Conservation (phyloP, 2,113 vertebrate genomes). For the Lucifuga dentata region DNA sequence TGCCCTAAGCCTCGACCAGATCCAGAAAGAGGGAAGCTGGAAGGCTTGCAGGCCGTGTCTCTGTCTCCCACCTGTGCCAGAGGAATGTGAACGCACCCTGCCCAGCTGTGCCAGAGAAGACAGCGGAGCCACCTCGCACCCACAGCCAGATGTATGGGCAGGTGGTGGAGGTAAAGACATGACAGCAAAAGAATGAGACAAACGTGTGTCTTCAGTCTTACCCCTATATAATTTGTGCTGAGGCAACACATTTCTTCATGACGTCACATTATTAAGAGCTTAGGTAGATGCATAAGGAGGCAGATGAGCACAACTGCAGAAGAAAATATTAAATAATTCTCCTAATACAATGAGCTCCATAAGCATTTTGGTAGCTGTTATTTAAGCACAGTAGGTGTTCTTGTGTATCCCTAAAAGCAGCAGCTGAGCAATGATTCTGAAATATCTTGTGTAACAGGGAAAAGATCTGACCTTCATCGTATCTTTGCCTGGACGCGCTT, state of each 20-base stretch:
- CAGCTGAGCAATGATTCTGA: neutral
- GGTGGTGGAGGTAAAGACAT: constrained; percentile 1
- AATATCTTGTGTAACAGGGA: neutral
- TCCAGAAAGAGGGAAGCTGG: constrained; percentile 10
- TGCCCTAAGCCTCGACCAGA: too few relatives aligned
- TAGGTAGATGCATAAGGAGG: too few relatives aligned
- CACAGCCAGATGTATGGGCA: neutral
- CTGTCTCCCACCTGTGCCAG: constrained; percentile 40
- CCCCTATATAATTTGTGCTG: neutral
- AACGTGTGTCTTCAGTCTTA: neutral
- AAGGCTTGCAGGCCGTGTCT: constrained; percentile 13
- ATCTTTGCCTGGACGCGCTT: constrained; percentile 75
- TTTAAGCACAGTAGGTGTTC: neutral
- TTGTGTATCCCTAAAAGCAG: too few relatives aligned
- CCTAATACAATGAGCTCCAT: neutral
- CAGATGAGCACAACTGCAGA: too few relatives aligned
- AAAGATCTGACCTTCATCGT: constrained; percentile 81
- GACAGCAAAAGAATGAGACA: neutral
- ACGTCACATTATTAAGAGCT: neutral
- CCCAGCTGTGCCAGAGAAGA: constrained; percentile 37
- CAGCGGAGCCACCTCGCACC: neutral
- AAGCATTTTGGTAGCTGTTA: neutral
- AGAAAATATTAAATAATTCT: too few relatives aligned
- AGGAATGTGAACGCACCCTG: constrained; percentile 45
- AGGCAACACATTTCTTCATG: neutral